Evolutionary conservation across 2,113 vertebrate species (phyloP), one percentile per base, ranked within the genome.

Genomic region (Saimiri boliviensis): DNA sequence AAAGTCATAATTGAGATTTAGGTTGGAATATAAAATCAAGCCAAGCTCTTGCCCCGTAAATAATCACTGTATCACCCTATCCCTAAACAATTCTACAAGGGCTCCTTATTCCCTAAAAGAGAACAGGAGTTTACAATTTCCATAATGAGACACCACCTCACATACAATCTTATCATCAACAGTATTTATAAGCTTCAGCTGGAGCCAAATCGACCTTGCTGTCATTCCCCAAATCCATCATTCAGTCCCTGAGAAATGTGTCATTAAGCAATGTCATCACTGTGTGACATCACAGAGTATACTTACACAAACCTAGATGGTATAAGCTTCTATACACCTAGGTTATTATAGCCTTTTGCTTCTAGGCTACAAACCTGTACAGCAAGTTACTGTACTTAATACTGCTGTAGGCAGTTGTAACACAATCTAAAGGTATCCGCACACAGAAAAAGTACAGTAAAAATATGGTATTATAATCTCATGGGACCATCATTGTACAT

Each of bases 61-160:
- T 77, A 63, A 68, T 87, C 45, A 63, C 5, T 79, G 3, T 49
- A 60, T 54, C 82, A 88, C 14, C 19, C 60, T 23, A 86, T 21
- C 40, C 37, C 27, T 47, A 86, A 95, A 93, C 35, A 79, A 86
- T 45, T 90, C 93, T 76, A 73, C 73, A 81, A 86, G 37, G 66
- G 63, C 25, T 94, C 20, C 14, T 81, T 94, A 47, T 37, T 45
- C n/a, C 85, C 73, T 96, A 68, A 92, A 74, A 85, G 56, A 86
- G 16, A 91, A 87, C 2, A 58, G 11, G 58, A 91, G 68, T 37
- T 30, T 84, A 83, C 5, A 8, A 58, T 60, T 63, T 82, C 70
- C 32, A 32, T 16, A 79, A 84, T 20, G 73, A 96, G 16, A 40
- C 19, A 80, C 56, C 25, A 77, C 45, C 35, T 95, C 52, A 77